A percentile compares a stretch with the other conserved stretches of the same genome.
Evolutionary conservation across 2,113 vertebrate genomes (phyloP).

Genomic region (Odobenus rosmarus): DNA sequence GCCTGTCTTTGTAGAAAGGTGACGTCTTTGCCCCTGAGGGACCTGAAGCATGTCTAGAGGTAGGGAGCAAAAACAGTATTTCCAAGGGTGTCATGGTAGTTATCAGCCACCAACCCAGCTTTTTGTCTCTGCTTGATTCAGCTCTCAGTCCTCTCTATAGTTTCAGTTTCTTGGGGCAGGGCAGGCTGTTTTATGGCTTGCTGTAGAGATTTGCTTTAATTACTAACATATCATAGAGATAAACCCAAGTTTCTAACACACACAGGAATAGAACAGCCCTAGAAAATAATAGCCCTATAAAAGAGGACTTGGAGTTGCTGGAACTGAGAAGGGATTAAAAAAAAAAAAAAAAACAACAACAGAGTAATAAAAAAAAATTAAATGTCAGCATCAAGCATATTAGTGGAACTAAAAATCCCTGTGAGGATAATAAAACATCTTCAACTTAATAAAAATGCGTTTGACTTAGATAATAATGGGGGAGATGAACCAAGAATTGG

Average conservation of each 20-base stretch:
- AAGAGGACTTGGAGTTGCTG: slow-evolving; percentile 66
- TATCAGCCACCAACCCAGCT: neutral
- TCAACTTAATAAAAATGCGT: slow-evolving; percentile 71
- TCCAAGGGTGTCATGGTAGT: neutral
- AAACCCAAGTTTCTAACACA: slow-evolving; percentile 70
- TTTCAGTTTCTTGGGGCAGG: slow-evolving; percentile 40
- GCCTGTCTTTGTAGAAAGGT: neutral
- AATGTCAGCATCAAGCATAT: slow-evolving; percentile 80
- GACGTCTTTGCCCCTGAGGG: neutral
- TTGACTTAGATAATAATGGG: slow-evolving; percentile 64
- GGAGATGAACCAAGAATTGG: slow-evolving; percentile 45
- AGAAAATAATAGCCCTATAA: slow-evolving; percentile 77
- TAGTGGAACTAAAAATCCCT: slow-evolving; percentile 74
- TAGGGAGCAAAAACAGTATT: neutral
- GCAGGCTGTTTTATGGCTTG: slow-evolving; percentile 63
- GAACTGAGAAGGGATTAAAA: slow-evolving; percentile 48
- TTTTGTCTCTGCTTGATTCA: slow-evolving; percentile 7
- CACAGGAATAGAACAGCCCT: slow-evolving; percentile 70
- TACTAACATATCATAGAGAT: slow-evolving; percentile 64
- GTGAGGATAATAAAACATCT: slow-evolving; percentile 76
- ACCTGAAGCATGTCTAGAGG: neutral
- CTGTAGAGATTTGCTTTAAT: slow-evolving; percentile 72
- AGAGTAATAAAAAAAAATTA: slow-evolving; percentile 77
- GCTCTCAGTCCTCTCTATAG: neutral
- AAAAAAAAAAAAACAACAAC: slow-evolving; percentile 58